phyloP scores from a whole-genome alignment of 1,140 invertebrate species.

The Drosophila funebris region DNA sequence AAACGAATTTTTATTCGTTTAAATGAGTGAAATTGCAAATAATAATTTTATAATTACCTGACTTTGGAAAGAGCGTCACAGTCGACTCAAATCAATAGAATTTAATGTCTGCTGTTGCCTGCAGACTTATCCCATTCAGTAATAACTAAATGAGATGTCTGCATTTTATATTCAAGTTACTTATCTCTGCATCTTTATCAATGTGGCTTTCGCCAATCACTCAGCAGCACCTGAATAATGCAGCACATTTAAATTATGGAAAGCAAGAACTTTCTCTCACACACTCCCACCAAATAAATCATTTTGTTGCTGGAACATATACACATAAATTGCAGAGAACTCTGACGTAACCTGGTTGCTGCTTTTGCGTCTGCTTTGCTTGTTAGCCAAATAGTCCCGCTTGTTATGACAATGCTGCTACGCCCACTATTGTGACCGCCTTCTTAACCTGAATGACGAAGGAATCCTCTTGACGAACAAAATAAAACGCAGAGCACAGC shows the following conservation, averaged over 20 bases:
- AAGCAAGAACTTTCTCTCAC: not conserved
- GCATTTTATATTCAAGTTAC: not conserved
- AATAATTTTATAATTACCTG: too few relatives aligned
- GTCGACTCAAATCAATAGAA: too few relatives aligned
- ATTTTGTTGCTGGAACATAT: not conserved
- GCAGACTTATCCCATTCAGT: too few relatives aligned
- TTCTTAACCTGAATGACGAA: conserved; percentile 1
- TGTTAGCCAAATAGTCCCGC: conserved; percentile 56
- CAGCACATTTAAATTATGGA: conserved; percentile 26
- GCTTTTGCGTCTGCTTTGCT: conserved; percentile 12
- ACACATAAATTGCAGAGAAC: conserved; percentile 38
- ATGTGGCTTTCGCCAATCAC: conserved; percentile 15
- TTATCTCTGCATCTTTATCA: conserved; percentile 21
- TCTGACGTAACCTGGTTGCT: conserved; percentile 25
- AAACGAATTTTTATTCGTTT: too few relatives aligned
- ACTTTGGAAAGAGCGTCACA: too few relatives aligned
- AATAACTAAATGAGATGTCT: not conserved
- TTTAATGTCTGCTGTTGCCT: too few relatives aligned
- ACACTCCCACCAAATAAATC: conserved; percentile 2
- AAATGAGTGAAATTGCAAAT: too few relatives aligned
- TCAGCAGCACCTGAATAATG: conserved; percentile 32
- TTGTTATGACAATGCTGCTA: conserved; percentile 52
- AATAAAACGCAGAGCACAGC: conserved; percentile 35
- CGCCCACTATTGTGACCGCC: not conserved
- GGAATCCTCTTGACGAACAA: conserved; percentile 47